Percentiles rank a stretch among this genome's conserved stretches.
phyloP scores from a whole-genome alignment of 1,140 invertebrate genomes.

The Homalodisca vitripennis region DNA sequence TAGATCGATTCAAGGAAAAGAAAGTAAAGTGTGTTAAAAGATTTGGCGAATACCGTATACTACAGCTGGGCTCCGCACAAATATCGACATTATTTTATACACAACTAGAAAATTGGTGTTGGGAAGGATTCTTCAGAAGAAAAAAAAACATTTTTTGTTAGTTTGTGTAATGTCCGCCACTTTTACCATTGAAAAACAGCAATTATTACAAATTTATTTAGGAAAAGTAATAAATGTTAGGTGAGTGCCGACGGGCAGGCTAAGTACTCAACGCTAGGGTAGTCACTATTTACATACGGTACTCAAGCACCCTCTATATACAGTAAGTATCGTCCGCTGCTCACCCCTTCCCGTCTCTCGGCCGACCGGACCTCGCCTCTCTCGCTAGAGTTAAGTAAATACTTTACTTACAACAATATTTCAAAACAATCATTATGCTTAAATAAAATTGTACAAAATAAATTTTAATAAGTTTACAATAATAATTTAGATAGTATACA shows the following conservation, averaged over 20 bases:
- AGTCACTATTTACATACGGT: constrained; percentile 21
- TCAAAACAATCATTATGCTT: constrained; percentile 13
- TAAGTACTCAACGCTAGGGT: constrained; percentile 9
- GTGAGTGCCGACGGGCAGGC: background rate
- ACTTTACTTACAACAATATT: constrained; percentile 19
- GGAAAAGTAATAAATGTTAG: constrained; percentile 24
- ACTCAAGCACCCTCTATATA: constrained; percentile 8
- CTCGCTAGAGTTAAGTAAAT: constrained; percentile 2
- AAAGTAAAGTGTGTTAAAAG: background rate
- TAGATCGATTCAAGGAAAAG: background rate
- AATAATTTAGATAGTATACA: constrained; percentile 24
- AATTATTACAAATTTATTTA: constrained; percentile 27
- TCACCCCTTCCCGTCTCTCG: background rate
- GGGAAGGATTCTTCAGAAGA: constrained; percentile 24
- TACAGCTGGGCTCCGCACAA: background rate
- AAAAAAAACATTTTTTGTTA: constrained; percentile 20
- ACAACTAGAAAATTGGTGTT: constrained; percentile 19
- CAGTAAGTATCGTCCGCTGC: constrained; percentile 22
- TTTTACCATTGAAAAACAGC: constrained; percentile 25
- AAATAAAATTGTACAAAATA: constrained; percentile 26
- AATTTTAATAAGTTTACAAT: constrained; percentile 22
- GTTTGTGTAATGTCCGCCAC: constrained; percentile 25
- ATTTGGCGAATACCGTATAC: no score
- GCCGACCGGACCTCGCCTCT: background rate
- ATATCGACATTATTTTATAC: constrained; percentile 12